phyloP scores from a whole-genome alignment of 2,113 vertebrate genomes.

The Oreotrochilus melanogaster region DNA sequence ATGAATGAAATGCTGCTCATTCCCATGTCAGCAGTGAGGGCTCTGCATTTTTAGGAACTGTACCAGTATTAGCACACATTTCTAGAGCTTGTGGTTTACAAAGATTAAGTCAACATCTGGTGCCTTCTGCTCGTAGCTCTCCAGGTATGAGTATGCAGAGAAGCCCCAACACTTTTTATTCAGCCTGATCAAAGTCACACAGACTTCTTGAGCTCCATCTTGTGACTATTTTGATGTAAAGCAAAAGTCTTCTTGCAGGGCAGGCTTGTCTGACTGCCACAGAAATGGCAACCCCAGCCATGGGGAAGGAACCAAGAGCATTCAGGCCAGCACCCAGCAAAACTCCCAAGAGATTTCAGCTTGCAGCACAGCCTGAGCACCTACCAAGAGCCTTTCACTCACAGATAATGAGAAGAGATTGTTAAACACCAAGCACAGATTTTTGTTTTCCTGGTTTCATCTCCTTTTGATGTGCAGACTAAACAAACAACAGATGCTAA shows the following conservation, averaged over 20 bases:
- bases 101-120: background rate
- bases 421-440: background rate
- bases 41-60: background rate
- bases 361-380: background rate
- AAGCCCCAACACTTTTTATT: background rate
- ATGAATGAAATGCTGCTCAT: background rate
- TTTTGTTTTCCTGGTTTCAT: background rate
- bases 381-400: background rate
- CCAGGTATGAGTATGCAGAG: accelerated
- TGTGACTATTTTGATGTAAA: conserved; percentile 30
- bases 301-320: background rate
- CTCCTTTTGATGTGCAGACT: background rate
- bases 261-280: background rate
- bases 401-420: background rate
- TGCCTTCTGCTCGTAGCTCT: background rate
- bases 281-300: background rate
- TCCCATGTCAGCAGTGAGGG: background rate
- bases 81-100: background rate
- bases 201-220: conserved; percentile 68
- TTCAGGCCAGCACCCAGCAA: background rate
- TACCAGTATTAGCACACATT: background rate
- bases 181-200: background rate
- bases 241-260: background rate
- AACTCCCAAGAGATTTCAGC: background rate
- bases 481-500: background rate